Base-by-base conservation (phyloP, 2,113 vertebrate species). In the Oryzias curvinotus region DNA sequence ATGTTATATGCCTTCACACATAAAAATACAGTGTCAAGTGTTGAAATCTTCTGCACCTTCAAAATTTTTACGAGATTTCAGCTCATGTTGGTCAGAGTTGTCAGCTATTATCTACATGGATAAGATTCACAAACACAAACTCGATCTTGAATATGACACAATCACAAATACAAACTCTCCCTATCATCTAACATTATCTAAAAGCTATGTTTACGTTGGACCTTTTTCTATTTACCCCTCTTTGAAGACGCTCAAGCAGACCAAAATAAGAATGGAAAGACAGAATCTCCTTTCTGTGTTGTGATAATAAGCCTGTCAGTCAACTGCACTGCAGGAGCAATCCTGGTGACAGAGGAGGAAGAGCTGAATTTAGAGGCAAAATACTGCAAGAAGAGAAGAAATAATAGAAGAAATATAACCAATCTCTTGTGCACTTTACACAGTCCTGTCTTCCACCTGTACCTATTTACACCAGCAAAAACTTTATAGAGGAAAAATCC, bases 71-170 rank as follows among this genome's bases (percentile, higher is more conserved):
- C 54, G 47, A 13, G 25, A 46, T 69, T 21, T 28, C 5, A 7
- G 6, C 26, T 28, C 26, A 28, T 6, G 26, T 28, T 5, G 5
- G 55, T 54, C 71, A 68, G 48, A 65, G 49, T 62, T 78, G 44
- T 71, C 62, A 48, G 58, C 76, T 62, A 72, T 82, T 68, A 75
- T 86, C 75, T 85, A 81, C 77, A 83, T 61, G 71, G 43, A 52
- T 81, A 81, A 62, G 90, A 76, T 75, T 81, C 67, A 90, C 84
- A 77, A 86, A 78, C 83, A 83, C 66, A 44, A 74, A 74, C 65
- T 84, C 73, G 65, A 80, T 77, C 73, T 83, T 66, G 83, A 84
- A 85, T 73, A 85, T 58, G 44, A 78, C 80, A 85, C 85, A 87
- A 84, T 63, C 77, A 85, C 81, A 66, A 78, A 45, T 45, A 87